Base-by-base conservation (phyloP, 2,797 vertebrate genomes). In the Hydrocynus forskahlii region DNA sequence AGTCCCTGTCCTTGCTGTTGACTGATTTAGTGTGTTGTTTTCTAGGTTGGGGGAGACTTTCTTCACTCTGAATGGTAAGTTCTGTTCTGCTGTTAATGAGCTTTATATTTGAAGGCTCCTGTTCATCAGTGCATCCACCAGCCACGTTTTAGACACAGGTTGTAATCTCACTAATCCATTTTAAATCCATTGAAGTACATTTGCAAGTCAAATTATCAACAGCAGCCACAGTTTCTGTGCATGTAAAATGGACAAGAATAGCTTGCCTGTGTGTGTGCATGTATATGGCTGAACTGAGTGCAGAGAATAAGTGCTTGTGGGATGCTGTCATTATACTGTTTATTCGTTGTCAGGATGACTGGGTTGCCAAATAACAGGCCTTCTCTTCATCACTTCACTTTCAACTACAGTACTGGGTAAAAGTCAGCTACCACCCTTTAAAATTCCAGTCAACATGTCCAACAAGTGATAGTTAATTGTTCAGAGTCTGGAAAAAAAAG, bases 1-100 rank as follows among this genome's bases (percentile, higher is more conserved):
- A 43, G 40, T 43, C 40, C 3, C 40, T 7, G 7, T 43, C 10
- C 8, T 60, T 50, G 13, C 43, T 23, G 64, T 8, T 45, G 45
- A 35, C 13, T 70, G 5, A 21, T n/a, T 60, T 12, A 52, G 19
- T 66, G 21, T n/a, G 19, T 21, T 23, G 0, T 68, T 84, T 54
- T 91, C 45, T 12, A 96, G 96, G 95, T 96, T 78, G 96, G 95
- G 10, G 94, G 95, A 83, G 94, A 95, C 8, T 96, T 96, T 76
- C 92, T 96, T 23, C 94, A 92, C 74, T 94, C 95, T 83, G 94
- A 96, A 81, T 96, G 95, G 96, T 96, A 89, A 96, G 95, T 93
- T 72, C 1, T 70, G 38, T 21, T 23, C 17, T 73, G 40, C 63
- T 57, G n/a, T 38, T 4, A 57, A 67, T 68, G 23, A 19, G 63